Conservation (phyloP, 2,113 vertebrate species). For the Pantherophis guttatus region DNA sequence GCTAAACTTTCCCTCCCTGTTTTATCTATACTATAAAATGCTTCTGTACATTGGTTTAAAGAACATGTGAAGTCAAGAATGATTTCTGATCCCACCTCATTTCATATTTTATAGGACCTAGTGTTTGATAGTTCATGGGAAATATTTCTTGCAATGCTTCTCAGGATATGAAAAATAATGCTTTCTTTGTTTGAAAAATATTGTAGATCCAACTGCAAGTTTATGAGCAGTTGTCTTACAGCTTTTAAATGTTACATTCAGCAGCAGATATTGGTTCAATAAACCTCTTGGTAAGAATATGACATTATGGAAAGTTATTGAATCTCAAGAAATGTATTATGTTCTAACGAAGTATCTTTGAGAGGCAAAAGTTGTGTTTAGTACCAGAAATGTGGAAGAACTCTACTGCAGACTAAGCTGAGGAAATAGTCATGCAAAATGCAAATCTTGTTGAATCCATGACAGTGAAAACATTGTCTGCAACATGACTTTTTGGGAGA, state of each 20-base stretch:
- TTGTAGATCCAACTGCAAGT: not conserved
- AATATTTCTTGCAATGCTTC: not conserved
- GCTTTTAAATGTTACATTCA: not conserved
- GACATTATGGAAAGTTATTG: not conserved
- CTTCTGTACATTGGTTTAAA: not conserved
- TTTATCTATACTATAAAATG: not conserved
- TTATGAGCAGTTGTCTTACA: not conserved
- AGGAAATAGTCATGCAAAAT: too few relatives aligned
- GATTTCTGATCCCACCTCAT: not conserved
- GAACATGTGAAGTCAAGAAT: not conserved
- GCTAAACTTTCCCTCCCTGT: not conserved
- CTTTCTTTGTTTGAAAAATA: not conserved
- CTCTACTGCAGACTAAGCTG: too few relatives aligned
- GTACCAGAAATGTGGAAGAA: too few relatives aligned
- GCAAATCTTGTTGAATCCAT: too few relatives aligned
- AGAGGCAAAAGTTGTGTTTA: too few relatives aligned
- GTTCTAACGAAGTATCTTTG: too few relatives aligned
- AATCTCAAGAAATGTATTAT: too few relatives aligned
- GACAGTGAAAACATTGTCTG: too few relatives aligned
- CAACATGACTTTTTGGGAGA: too few relatives aligned
- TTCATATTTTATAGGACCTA: not conserved
- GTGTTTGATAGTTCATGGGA: not conserved
- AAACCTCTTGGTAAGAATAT: too few relatives aligned
- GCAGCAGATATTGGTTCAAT: not conserved
- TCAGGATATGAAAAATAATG: not conserved